phyloP scores from a whole-genome alignment of 92 coral and sea anemone species.

The Epizoanthus ramosus region DNA sequence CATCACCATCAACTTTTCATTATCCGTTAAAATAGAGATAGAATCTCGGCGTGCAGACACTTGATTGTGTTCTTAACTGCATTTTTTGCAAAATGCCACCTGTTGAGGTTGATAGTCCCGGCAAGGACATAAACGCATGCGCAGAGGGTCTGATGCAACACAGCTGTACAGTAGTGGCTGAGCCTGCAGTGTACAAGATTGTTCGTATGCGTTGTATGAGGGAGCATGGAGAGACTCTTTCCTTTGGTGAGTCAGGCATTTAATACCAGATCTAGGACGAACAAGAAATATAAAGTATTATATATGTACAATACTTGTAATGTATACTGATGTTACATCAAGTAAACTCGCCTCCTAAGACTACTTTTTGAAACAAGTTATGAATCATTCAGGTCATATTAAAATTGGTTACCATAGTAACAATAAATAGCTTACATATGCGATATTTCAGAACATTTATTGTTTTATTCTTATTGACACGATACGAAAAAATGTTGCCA shows the following conservation, averaged over 20 bases:
- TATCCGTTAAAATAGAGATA: too few relatives aligned
- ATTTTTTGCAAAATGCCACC: conserved; percentile 74
- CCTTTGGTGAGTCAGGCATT: conserved; percentile 26
- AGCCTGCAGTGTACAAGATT: conserved; percentile 64
- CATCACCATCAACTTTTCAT: too few relatives aligned
- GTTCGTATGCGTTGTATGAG: conserved; percentile 43
- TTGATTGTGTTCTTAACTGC: conserved; percentile 38
- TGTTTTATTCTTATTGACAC: too few relatives aligned
- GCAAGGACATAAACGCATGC: conserved; percentile 79
- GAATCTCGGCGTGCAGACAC: neutral
- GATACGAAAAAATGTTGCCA: too few relatives aligned
- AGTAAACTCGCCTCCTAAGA: too few relatives aligned
- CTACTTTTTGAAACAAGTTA: too few relatives aligned
- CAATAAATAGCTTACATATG: too few relatives aligned
- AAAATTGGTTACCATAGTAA: too few relatives aligned
- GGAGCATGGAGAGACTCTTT: conserved; percentile 56
- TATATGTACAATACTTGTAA: too few relatives aligned
- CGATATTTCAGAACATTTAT: too few relatives aligned
- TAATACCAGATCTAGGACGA: conserved; percentile 34
- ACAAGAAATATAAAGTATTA: neutral
- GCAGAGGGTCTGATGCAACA: conserved; percentile 56
- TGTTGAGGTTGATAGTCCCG: conserved; percentile 74
- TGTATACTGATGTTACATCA: neutral
- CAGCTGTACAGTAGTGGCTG: conserved; percentile 81
- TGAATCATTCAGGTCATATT: too few relatives aligned